Conservation (phyloP, 2,113 vertebrate genomes). For the Entelurus aequoreus region DNA sequence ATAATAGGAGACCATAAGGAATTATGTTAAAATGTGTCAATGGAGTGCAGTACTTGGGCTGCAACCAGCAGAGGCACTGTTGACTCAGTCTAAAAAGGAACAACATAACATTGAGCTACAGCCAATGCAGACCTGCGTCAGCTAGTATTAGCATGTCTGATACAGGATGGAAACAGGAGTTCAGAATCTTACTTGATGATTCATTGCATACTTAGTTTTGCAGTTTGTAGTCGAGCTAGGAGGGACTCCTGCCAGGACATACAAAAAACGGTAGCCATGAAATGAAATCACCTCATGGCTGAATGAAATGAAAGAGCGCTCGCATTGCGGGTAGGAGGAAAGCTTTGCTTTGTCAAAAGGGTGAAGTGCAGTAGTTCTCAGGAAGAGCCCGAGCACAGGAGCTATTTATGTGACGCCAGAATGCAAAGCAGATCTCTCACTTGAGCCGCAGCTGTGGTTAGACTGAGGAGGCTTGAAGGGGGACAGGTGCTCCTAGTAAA, state of each 20-base stretch:
- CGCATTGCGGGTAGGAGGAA: constrained; percentile 6
- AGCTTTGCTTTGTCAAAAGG: constrained; percentile 13
- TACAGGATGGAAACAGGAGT: too few relatives aligned
- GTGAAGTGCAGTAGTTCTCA: constrained; percentile 26
- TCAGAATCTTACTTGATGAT: too few relatives aligned
- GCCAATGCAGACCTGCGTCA: constrained; percentile 5
- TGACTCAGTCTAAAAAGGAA: too few relatives aligned
- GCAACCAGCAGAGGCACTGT: too few relatives aligned
- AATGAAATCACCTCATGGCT: constrained; percentile 34
- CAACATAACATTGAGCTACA: too few relatives aligned
- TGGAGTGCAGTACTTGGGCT: too few relatives aligned
- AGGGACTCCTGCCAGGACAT: constrained; percentile 36
- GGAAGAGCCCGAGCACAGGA: constrained; percentile 15
- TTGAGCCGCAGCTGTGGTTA: neutral
- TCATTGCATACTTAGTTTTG: too few relatives aligned
- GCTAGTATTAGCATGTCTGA: neutral
- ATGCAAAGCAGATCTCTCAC: constrained; percentile 12
- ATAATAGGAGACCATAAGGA: too few relatives aligned
- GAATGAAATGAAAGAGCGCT: constrained; percentile 23
- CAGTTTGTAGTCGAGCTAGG: constrained; percentile 32
- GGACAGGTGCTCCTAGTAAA: constrained; percentile 12
- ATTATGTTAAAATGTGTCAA: too few relatives aligned
- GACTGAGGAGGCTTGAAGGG: neutral
- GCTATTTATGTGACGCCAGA: constrained; percentile 36
- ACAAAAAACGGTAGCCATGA: constrained; percentile 35